Percentiles rank a stretch among this genome's conserved stretches.
Evolutionary conservation across 2,888 invertebrate genomes (phyloP).

Genomic region (Trissoscelio sp.): DNA sequence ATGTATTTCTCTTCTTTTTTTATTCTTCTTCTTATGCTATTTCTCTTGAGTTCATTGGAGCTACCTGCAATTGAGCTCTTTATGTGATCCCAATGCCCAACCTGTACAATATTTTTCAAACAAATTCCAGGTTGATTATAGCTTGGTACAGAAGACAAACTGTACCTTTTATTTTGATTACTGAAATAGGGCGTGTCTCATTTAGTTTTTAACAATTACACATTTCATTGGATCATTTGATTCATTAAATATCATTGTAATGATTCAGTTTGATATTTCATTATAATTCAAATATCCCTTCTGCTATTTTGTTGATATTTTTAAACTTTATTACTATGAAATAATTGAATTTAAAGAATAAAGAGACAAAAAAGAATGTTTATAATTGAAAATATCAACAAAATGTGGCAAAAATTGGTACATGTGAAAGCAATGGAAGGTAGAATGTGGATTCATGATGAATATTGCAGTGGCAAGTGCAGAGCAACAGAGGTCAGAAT

Average conservation of each 20-base stretch:
- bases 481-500: slow-evolving; percentile 83
- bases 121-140: not conserved
- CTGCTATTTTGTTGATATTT: slow-evolving; percentile 1
- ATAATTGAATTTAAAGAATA: not conserved
- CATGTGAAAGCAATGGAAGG: slow-evolving; percentile 4
- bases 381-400: not conserved
- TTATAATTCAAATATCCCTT: not conserved
- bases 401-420: too few species aligned
- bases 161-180: slow-evolving; percentile 4
- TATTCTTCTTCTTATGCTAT: slow-evolving; percentile 76
- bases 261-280: not conserved
- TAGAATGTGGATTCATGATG: slow-evolving; percentile 74
- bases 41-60: slow-evolving; percentile 75
- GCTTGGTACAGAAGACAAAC: not conserved
- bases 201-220: not conserved
- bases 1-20: slow-evolving; percentile 32
- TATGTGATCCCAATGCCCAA: slow-evolving; percentile 33
- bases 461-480: slow-evolving; percentile 83
- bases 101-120: slow-evolving; percentile 22
- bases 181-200: slow-evolving; percentile 29
- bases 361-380: not conserved
- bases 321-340: not conserved
- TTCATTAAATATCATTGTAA: too few species aligned
- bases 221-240: not conserved
- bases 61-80: slow-evolving; percentile 79